These are phyloP conservation scores for Scaptomyza polygonia DNA, from an alignment of 2,888 invertebrate genomes.

Conservation along the genomic window DNA sequence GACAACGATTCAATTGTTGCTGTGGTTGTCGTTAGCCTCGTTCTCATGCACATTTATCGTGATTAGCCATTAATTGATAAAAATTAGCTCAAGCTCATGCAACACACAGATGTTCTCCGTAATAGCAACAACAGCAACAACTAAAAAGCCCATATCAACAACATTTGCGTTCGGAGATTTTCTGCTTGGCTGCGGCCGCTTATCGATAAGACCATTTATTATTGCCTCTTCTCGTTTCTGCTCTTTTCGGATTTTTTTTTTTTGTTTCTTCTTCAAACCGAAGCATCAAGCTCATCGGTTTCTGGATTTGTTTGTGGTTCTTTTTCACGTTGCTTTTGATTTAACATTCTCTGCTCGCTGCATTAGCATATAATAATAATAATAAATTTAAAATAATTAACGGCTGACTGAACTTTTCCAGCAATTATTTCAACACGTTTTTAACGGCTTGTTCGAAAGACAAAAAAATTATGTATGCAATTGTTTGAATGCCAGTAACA, in stretches of 20 bases:
- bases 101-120: conserved; percentile 59
- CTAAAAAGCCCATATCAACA: conserved; percentile 55
- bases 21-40: conserved; percentile 42
- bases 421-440: conserved; percentile 8
- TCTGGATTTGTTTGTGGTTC: not conserved
- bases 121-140: conserved; percentile 21
- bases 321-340: not conserved
- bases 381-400: not conserved
- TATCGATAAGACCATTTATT: conserved; percentile 52
- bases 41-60: conserved; percentile 78
- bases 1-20: conserved; percentile 16
- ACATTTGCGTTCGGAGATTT: conserved; percentile 36
- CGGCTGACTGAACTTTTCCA: not conserved
- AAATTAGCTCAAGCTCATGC: conserved; percentile 77
- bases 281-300: not conserved
- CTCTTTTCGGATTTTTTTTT: too few relatives aligned
- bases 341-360: not conserved
- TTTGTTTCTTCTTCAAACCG: not conserved
- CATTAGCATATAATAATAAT: conserved; percentile 17
- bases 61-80: conserved; percentile 79
- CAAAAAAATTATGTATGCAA: not conserved
- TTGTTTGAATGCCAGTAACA: not conserved
- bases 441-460: not conserved
- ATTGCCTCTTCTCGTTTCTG: not conserved
- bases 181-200: conserved; percentile 8